phyloP scores from a whole-genome alignment of 2,797 vertebrate genomes.

The Acanthurus tractus region DNA sequence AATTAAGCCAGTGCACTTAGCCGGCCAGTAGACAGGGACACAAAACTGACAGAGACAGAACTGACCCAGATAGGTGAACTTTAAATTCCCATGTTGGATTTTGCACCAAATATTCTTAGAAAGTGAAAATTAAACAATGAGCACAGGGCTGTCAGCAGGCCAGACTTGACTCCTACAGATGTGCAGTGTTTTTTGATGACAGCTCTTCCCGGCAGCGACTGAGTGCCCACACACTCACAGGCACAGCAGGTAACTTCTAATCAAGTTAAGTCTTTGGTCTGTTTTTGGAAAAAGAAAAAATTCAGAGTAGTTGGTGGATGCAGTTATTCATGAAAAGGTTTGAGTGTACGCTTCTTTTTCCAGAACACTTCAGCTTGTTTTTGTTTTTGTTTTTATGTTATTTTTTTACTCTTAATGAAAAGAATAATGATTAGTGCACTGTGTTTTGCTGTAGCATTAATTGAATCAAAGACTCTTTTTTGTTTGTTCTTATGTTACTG shows the following conservation, averaged over 20 bases:
- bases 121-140: constrained; percentile 34
- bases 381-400: background rate
- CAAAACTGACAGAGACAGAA: constrained; percentile 27
- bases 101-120: background rate
- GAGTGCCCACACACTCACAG: background rate
- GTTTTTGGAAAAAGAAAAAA: background rate
- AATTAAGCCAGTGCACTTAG: constrained; percentile 48
- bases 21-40: constrained; percentile 41
- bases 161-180: constrained; percentile 24
- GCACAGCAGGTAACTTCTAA: constrained; percentile 8
- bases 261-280: constrained; percentile 10
- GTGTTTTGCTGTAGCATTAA: background rate
- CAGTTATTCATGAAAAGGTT: background rate
- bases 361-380: background rate
- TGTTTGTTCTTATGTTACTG: background rate
- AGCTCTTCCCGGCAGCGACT: constrained; percentile 11
- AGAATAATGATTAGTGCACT: no score
- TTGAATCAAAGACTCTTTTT: no score
- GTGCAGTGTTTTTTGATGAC: constrained; percentile 12
- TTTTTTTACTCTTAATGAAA: background rate
- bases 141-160: constrained; percentile 14
- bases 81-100: constrained; percentile 27
- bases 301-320: background rate
- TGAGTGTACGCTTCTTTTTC: background rate
- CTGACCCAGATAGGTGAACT: constrained; percentile 41